A percentile compares a stretch with the other conserved stretches of the same genome.
phyloP scores from a whole-genome alignment of 2,888 invertebrate genomes.

The Stenurella melanura region DNA sequence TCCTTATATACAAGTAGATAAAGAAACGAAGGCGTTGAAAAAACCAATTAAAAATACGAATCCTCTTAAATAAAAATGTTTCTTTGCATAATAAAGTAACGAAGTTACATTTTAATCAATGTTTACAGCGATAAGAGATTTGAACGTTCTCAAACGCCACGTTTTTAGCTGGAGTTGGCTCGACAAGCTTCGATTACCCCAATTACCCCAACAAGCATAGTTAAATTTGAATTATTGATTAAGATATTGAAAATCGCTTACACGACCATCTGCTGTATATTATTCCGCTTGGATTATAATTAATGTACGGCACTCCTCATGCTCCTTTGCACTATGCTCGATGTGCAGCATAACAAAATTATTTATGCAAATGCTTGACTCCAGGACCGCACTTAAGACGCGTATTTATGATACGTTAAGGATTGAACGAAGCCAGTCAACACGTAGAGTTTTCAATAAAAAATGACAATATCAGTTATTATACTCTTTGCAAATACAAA shows the following conservation, averaged over 20 bases:
- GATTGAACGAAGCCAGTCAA: too few relatives aligned
- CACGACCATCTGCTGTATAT: slow-evolving; percentile 20
- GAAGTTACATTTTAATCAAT: neutral
- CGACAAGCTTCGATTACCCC: neutral
- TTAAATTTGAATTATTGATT: slow-evolving; percentile 8
- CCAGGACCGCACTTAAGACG: neutral
- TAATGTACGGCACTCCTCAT: slow-evolving; percentile 13
- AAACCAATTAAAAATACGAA: too few relatives aligned
- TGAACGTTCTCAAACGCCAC: neutral
- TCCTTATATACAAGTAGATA: too few relatives aligned
- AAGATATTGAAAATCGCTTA: slow-evolving; percentile 31
- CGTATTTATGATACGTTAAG: too few relatives aligned
- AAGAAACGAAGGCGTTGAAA: too few relatives aligned
- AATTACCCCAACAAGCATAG: slow-evolving; percentile 8
- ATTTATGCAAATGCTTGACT: neutral
- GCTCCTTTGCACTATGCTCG: neutral
- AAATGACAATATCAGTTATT: too few relatives aligned
- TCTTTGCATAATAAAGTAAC: too few relatives aligned
- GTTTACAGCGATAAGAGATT: neutral
- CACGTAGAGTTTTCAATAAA: too few relatives aligned
- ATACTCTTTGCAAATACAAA: too few relatives aligned
- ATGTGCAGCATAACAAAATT: slow-evolving; percentile 16
- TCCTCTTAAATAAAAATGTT: too few relatives aligned
- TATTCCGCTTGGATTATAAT: slow-evolving; percentile 21
- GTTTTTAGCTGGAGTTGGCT: neutral